Conservation (phyloP, 2,113 vertebrate genomes). For the Picathartes gymnocephalus region DNA sequence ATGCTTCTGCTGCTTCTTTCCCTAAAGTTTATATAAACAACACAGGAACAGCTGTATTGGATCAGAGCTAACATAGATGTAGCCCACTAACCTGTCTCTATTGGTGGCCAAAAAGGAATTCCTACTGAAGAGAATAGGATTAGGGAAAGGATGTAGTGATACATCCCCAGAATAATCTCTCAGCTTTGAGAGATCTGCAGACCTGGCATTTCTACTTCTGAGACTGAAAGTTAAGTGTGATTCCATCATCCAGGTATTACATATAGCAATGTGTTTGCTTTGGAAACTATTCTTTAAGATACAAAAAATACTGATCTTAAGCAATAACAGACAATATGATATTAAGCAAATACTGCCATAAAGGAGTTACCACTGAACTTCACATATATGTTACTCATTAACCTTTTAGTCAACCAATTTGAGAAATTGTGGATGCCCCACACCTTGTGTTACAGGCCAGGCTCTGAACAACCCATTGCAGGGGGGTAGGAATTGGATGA, state of each 20-base stretch:
- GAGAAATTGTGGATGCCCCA: not conserved
- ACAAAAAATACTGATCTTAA: not conserved
- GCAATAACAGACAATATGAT: not conserved
- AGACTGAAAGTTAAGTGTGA: not conserved
- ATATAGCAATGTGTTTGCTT: not conserved
- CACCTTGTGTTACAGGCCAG: not conserved
- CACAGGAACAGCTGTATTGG: fast-evolving
- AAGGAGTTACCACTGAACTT: not conserved
- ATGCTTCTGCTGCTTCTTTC: not conserved
- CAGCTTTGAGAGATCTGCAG: not conserved
- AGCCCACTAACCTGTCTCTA: not conserved
- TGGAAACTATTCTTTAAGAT: not conserved
- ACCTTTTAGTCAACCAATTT: not conserved
- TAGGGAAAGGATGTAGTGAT: not conserved
- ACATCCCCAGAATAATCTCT: not conserved
- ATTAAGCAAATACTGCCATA: not conserved
- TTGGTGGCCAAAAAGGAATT: not conserved
- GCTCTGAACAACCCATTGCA: not conserved
- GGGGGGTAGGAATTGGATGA: not conserved
- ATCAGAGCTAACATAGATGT: not conserved
- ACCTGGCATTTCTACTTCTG: not conserved
- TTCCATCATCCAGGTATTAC: not conserved
- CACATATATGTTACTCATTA: not conserved
- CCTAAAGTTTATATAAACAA: not conserved
- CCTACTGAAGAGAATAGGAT: not conserved